Evolutionary conservation across 2,113 vertebrate species (phyloP), one percentile per base, ranked within the genome.

Genomic region (Equus przewalskii): DNA sequence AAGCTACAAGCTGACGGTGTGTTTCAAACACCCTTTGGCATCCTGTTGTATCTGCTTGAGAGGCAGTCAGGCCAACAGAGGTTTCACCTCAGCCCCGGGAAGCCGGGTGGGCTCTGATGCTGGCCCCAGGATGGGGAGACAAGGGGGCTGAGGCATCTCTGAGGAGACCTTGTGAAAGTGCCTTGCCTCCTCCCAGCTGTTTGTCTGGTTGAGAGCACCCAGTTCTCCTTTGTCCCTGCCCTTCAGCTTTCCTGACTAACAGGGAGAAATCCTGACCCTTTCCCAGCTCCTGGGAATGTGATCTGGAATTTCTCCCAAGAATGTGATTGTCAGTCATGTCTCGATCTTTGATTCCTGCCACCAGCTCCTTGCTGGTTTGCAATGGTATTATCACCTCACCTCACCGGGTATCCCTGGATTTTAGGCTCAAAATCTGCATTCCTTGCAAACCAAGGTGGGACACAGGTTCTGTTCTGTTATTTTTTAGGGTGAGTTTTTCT

Each of bases 401-500:
- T 5, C 26, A 51, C 15, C 21, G 44, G 6, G 1, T 3, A 30
- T 11, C 46, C 19, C n/a, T 1, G 0, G 5, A n/a, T 22, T 56
- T 78, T 30, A 72, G 64, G 13, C 54, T 56, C 6, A 0, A 41
- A 49, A 19, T n/a, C 30, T 26, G 19, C 2, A 19, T 46, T 36
- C 85, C 41, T 60, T 51, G 49, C 88, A 30, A 49, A 75, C 19
- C 76, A 72, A 90, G 24, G 46, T 26, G 69, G 2, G 26, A 12
- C 86, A 85, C 62, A 94, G 58, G 91, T 18, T 24, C 36, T 69
- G 92, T 90, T 33, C 30, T 90, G 21, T 69, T 98, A n/a, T 96
- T 87, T n/a, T 95, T 7, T 69, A 99, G 99, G 98, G 98, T 73
- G 99, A 99, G 98, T 99, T 99, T 72, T 99, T 99, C 93, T 99